Evolutionary conservation across 2,888 invertebrate genomes (phyloP).

Genomic region (Sinelater perroti): DNA sequence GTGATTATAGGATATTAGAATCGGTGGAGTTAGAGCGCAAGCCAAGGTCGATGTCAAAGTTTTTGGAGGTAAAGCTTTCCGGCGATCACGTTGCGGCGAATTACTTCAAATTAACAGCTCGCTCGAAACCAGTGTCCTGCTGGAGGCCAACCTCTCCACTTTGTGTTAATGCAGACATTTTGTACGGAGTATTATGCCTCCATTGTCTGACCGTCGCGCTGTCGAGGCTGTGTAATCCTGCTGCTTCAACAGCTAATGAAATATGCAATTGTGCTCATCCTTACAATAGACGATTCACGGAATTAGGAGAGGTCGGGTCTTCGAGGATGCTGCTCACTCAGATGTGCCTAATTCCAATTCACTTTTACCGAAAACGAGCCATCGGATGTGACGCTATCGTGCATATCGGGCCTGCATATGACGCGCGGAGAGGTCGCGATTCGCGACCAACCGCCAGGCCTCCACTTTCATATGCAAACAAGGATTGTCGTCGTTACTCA

Average conservation of each 20-base stretch:
- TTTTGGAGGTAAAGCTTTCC: too few relatives aligned
- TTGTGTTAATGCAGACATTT: slow-evolving; percentile 52
- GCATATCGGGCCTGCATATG: slow-evolving; percentile 50
- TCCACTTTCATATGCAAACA: slow-evolving; percentile 59
- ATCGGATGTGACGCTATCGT: slow-evolving; percentile 49
- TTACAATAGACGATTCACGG: slow-evolving; percentile 50
- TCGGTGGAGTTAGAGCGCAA: too few relatives aligned
- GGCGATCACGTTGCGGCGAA: slow-evolving; percentile 46
- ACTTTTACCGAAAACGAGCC: slow-evolving; percentile 44
- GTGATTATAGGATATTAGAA: slow-evolving; percentile 26
- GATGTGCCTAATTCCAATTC: slow-evolving; percentile 47
- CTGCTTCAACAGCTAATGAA: slow-evolving; percentile 52
- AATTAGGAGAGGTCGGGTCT: slow-evolving; percentile 38
- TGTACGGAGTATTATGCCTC: slow-evolving; percentile 51
- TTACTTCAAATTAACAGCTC: slow-evolving; percentile 48
- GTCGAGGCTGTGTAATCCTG: slow-evolving; percentile 52
- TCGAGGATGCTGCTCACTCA: slow-evolving; percentile 37
- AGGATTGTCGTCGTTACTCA: slow-evolving; percentile 56
- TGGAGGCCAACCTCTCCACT: slow-evolving; percentile 43
- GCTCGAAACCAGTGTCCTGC: slow-evolving; percentile 46
- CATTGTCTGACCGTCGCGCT: slow-evolving; percentile 51
- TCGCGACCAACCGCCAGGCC: slow-evolving; percentile 41
- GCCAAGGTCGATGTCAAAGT: too few relatives aligned
- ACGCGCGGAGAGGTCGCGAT: slow-evolving; percentile 45
- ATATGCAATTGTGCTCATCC: slow-evolving; percentile 53